Percentiles rank a stretch among this genome's conserved stretches.
phyloP scores from a whole-genome alignment of 2,888 invertebrate genomes.

The Lasioglossum marginatum region DNA sequence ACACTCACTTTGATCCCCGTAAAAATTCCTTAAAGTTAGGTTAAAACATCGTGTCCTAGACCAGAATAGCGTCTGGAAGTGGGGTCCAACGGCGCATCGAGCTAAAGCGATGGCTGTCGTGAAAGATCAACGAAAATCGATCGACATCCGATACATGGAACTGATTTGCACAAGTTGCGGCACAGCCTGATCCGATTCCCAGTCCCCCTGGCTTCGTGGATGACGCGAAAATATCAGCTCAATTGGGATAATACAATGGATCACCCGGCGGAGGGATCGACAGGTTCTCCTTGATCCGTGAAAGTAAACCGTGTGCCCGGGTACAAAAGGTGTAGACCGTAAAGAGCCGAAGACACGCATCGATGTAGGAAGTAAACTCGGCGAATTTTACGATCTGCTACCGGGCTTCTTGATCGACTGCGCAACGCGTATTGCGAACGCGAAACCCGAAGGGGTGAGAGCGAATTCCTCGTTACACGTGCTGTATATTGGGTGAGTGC shows the following conservation, averaged over 20 bases:
- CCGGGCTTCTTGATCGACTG: conserved; percentile 49
- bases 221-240: conserved; percentile 39
- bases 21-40: not conserved
- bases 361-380: conserved; percentile 54
- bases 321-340: conserved; percentile 38
- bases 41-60: not conserved
- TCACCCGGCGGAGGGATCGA: conserved; percentile 40
- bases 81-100: not conserved
- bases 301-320: conserved; percentile 50
- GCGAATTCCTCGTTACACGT: conserved; percentile 39
- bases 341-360: conserved; percentile 60
- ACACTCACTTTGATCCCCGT: not conserved
- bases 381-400: conserved; percentile 63
- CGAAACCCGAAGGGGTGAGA: not conserved
- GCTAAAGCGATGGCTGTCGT: conserved; percentile 1
- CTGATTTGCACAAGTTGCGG: conserved; percentile 15
- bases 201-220: conserved; percentile 9
- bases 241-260: conserved; percentile 49
- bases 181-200: conserved; percentile 15
- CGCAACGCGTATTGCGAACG: conserved; percentile 22
- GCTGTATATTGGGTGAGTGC: conserved; percentile 20
- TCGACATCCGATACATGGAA: not conserved
- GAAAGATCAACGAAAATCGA: not conserved
- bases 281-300: conserved; percentile 64
- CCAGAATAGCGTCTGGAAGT: not conserved